phyloP scores from a whole-genome alignment of 2,113 vertebrate genomes.

The Tragelaphus scriptus region DNA sequence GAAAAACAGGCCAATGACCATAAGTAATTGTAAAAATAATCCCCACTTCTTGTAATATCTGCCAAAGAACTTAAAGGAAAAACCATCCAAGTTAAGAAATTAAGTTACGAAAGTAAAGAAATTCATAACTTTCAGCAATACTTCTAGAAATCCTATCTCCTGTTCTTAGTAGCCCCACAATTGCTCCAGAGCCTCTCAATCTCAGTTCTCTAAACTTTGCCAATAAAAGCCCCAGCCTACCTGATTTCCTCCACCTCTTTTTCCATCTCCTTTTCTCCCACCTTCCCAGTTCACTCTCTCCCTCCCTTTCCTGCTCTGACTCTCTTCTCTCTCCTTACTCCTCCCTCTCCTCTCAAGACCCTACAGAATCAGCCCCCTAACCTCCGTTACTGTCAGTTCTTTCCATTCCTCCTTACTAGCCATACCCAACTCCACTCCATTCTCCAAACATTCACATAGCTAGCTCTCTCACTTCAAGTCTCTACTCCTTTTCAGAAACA shows the following conservation, averaged over 20 bases:
- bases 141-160: background rate
- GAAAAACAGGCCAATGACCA: background rate
- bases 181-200: background rate
- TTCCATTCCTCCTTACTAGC: background rate
- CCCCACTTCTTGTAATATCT: background rate
- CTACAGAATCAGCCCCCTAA: background rate
- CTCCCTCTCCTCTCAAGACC: background rate
- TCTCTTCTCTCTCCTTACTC: background rate
- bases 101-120: background rate
- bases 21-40: conserved; percentile 19
- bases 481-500: background rate
- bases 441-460: background rate
- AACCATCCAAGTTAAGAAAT: background rate
- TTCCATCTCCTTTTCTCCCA: background rate
- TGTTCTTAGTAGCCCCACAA: background rate
- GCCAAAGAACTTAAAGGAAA: background rate
- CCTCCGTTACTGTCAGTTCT: background rate
- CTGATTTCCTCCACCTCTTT: background rate
- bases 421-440: background rate
- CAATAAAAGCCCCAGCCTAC: background rate
- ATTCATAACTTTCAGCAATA: background rate
- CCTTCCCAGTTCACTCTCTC: background rate
- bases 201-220: background rate
- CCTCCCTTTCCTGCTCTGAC: background rate
- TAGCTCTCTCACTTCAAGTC: background rate